A percentile compares a stretch with the other conserved stretches of the same genome.
Conservation (phyloP, 2,888 invertebrate genomes). For the Drosophila multiciliata region DNA sequence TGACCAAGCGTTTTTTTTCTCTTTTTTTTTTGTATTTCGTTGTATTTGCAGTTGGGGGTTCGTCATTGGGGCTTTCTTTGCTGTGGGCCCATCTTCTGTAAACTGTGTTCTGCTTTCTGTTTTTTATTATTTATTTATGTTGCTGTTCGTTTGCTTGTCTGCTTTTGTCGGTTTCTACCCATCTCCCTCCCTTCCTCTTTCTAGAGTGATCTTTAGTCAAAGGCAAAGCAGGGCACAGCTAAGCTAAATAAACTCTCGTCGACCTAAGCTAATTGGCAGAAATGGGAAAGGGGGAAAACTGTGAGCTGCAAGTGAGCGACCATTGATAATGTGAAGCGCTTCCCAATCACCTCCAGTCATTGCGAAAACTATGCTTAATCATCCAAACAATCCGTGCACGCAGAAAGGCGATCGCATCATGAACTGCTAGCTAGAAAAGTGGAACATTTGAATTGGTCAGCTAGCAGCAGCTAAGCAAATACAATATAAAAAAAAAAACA, state of each 20-base stretch:
- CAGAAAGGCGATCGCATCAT: constrained; percentile 22
- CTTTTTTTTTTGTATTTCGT: neutral
- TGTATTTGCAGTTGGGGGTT: constrained; percentile 36
- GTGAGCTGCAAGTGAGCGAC: constrained; percentile 15
- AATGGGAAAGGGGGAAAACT: constrained; percentile 19
- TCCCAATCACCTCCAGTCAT: constrained; percentile 7
- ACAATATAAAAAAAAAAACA: constrained; percentile 29
- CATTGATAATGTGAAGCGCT: constrained; percentile 12
- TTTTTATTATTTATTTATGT: constrained; percentile 41
- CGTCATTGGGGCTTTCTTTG: constrained; percentile 40
- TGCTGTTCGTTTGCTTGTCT: constrained; percentile 34
- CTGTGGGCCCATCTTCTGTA: constrained; percentile 25
- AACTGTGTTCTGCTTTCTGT: constrained; percentile 32
- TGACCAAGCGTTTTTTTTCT: constrained; percentile 12
- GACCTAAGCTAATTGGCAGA: constrained; percentile 44
- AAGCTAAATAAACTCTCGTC: constrained; percentile 38
- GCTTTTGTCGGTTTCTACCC: constrained; percentile 39
- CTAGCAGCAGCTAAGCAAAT: constrained; percentile 45
- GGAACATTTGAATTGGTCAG: constrained; percentile 35
- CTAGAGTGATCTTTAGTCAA: constrained; percentile 33
- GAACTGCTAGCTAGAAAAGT: constrained; percentile 17
- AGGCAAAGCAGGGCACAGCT: constrained; percentile 21
- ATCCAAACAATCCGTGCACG: constrained; percentile 32
- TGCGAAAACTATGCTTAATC: constrained; percentile 47
- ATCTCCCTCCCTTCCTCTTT: neutral